These are phyloP conservation scores for Drosophila maculinotata DNA, from an alignment of 2,888 invertebrate species.

Conservation along the genomic window DNA sequence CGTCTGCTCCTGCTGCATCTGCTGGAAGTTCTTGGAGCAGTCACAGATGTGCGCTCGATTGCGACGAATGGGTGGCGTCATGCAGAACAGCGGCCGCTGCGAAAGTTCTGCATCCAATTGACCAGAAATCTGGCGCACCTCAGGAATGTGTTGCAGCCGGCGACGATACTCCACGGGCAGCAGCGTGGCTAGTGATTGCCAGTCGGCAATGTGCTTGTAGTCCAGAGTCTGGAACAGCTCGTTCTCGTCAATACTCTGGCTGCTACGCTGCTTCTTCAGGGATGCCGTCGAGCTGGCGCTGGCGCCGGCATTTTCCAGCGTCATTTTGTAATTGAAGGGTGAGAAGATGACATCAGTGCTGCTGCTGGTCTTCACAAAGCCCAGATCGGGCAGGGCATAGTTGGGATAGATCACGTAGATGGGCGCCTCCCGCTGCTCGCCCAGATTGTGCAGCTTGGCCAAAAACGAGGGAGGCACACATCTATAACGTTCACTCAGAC, in stretches of 20 bases:
- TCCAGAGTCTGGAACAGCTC: slow-evolving; percentile 93
- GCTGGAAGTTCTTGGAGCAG: slow-evolving; percentile 83
- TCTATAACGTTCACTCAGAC: slow-evolving; percentile 86
- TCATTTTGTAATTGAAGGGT: slow-evolving; percentile 86
- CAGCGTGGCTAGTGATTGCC: slow-evolving; percentile 96
- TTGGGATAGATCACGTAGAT: slow-evolving; percentile 96
- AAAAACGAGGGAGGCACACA: slow-evolving; percentile 90
- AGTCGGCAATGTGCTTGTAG: slow-evolving; percentile 94
- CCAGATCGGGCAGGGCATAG: slow-evolving; percentile 95
- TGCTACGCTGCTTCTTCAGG: slow-evolving; percentile 70
- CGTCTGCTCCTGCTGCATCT: slow-evolving; percentile 64
- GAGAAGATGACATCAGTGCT: slow-evolving; percentile 89
- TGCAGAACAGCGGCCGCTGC: slow-evolving; percentile 87
- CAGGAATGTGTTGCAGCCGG: slow-evolving; percentile 91
- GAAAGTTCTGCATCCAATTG: slow-evolving; percentile 85
- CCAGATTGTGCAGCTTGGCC: slow-evolving; percentile 88
- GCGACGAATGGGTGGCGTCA: slow-evolving; percentile 87
- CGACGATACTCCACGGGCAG: slow-evolving; percentile 93
- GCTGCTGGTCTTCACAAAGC: slow-evolving; percentile 88
- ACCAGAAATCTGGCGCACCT: slow-evolving; percentile 86
- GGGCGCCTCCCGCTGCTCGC: slow-evolving; percentile 89
- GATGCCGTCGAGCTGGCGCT: slow-evolving; percentile 45
- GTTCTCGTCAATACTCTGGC: slow-evolving; percentile 89
- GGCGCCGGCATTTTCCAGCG: slow-evolving; percentile 85
- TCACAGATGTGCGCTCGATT: slow-evolving; percentile 86